Evolutionary conservation across 2,888 invertebrate species (phyloP).

Genomic region (Erebia ligea): DNA sequence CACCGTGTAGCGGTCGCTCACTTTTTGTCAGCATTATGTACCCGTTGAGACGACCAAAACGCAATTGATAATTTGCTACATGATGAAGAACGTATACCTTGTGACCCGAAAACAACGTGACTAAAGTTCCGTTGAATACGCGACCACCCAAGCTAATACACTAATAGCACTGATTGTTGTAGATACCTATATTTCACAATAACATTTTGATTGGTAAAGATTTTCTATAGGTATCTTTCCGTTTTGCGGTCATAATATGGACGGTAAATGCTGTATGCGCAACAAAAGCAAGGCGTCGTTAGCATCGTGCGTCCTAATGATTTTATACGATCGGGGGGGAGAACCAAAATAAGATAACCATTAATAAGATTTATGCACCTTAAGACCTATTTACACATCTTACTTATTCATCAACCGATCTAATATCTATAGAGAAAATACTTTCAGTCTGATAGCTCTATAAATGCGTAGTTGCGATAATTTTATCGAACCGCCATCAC

Average conservation of each 20-base stretch:
- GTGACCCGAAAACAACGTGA: slow-evolving; percentile 68
- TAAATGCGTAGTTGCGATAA: too few relatives aligned
- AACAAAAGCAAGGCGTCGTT: slow-evolving; percentile 56
- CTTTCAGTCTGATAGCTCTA: too few relatives aligned
- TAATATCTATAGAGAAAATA: background rate
- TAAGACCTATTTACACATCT: slow-evolving; percentile 54
- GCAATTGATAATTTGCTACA: slow-evolving; percentile 69
- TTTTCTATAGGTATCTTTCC: slow-evolving; percentile 59
- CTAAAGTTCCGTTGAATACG: slow-evolving; percentile 54
- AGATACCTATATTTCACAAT: slow-evolving; percentile 60
- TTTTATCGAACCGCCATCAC: background rate
- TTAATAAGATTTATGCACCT: slow-evolving; percentile 79
- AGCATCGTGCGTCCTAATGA: slow-evolving; percentile 61
- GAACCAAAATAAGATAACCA: slow-evolving; percentile 76
- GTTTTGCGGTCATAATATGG: slow-evolving; percentile 42
- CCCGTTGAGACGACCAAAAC: slow-evolving; percentile 44
- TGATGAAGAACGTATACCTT: slow-evolving; percentile 63
- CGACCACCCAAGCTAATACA: slow-evolving; percentile 70
- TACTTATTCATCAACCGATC: background rate
- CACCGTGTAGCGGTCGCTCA: slow-evolving; percentile 64
- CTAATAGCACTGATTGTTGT: slow-evolving; percentile 6
- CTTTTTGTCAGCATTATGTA: slow-evolving; percentile 63
- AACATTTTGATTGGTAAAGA: slow-evolving; percentile 65
- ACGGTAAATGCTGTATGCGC: slow-evolving; percentile 40
- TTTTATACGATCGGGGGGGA: slow-evolving; percentile 68